Evolutionary conservation across 2,888 invertebrate species (phyloP).

Genomic region (Apoderus coryli): DNA sequence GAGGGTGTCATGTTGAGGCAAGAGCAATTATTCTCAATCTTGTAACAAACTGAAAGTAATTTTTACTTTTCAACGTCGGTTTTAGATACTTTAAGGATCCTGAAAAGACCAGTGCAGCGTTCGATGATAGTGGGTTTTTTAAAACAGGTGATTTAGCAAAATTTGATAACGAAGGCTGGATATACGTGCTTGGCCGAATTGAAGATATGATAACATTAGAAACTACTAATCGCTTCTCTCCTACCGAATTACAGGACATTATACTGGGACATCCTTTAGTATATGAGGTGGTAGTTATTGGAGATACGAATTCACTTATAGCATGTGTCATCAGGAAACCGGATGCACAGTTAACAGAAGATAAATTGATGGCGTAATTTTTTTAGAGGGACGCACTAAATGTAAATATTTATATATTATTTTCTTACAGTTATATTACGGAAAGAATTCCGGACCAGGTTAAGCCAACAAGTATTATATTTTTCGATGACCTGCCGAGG

Average conservation of each 20-base stretch:
- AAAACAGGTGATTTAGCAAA: constrained; percentile 27
- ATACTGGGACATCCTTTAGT: constrained; percentile 23
- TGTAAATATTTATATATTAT: constrained; percentile 12
- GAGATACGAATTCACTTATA: constrained; percentile 19
- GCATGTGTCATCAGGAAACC: constrained; percentile 21
- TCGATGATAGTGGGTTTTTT: constrained; percentile 23
- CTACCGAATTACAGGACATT: constrained; percentile 22
- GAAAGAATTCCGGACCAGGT: constrained; percentile 18
- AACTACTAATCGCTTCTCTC: constrained; percentile 16
- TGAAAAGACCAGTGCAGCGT: constrained; percentile 14
- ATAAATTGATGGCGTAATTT: background rate
- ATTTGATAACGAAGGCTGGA: constrained; percentile 24
- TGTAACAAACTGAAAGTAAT: background rate
- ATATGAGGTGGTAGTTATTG: constrained; percentile 21
- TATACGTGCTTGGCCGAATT: constrained; percentile 24
- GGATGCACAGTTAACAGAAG: constrained; percentile 9
- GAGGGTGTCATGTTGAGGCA: constrained; percentile 27
- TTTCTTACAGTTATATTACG: constrained; percentile 15
- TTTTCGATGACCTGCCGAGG: constrained; percentile 24
- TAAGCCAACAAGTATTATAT: constrained; percentile 20
- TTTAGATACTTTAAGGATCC: constrained; percentile 25
- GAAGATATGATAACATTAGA: constrained; percentile 22
- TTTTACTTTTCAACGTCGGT: constrained; percentile 5
- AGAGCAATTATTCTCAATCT: constrained; percentile 6
- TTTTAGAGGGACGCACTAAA: constrained; percentile 2